phyloP scores from a whole-genome alignment of 1,140 invertebrate genomes.

The Leptoteleia sp. region DNA sequence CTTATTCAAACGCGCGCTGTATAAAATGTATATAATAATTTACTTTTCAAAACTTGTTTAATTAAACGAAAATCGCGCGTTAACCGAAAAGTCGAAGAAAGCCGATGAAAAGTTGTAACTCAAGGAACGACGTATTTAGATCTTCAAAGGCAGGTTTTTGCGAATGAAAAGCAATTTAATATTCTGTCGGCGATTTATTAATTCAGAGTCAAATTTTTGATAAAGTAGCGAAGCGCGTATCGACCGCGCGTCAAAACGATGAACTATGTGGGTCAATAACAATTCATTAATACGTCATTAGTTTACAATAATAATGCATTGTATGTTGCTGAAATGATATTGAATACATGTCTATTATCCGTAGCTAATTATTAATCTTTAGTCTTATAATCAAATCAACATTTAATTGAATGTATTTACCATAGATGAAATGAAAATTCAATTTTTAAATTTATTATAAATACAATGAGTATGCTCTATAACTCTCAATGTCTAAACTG shows the following conservation, averaged over 20 bases:
- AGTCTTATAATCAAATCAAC: no score
- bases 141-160: no score
- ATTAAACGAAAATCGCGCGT: background rate
- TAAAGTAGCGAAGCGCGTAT: background rate
- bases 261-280: no score
- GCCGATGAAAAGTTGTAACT: background rate
- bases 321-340: background rate
- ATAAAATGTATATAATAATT: background rate
- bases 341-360: no score
- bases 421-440: no score
- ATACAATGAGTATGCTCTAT: no score
- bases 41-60: background rate
- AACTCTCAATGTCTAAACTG: no score
- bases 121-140: no score
- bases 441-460: no score
- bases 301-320: background rate
- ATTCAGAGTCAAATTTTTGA: background rate
- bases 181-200: background rate
- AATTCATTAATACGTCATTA: background rate
- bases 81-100: background rate
- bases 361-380: no score
- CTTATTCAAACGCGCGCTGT: no score
- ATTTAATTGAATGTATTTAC: no score
- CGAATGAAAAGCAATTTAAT: slow-evolving; percentile 1
- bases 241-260: background rate